Percentiles rank a stretch among this genome's conserved stretches.
Conservation (phyloP, 2,113 vertebrate genomes). For the Lepidothrix coronata region DNA sequence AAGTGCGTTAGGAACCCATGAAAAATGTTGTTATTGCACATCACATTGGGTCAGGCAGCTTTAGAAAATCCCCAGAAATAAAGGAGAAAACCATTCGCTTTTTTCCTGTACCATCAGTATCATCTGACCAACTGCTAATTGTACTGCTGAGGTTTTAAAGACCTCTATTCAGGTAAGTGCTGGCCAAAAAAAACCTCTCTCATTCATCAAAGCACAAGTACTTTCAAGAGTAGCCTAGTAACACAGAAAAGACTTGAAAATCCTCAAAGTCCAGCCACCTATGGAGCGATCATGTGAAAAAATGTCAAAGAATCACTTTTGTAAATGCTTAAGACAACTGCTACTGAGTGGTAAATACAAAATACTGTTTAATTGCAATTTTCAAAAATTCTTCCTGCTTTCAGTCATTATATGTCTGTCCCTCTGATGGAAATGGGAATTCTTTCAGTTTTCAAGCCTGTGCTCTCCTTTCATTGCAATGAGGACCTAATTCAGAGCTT, state of each 20-base stretch:
- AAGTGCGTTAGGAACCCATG: slow-evolving; percentile 39
- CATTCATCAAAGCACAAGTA: slow-evolving; percentile 60
- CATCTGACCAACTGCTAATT: slow-evolving; percentile 51
- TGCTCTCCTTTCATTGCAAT: slow-evolving; percentile 73
- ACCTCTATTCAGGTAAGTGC: slow-evolving; percentile 60
- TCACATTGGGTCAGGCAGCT: slow-evolving; percentile 15
- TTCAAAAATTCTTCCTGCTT: slow-evolving; percentile 73
- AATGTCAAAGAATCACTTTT: slow-evolving; percentile 68
- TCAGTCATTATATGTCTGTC: slow-evolving; percentile 75
- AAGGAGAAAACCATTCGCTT: slow-evolving; percentile 10
- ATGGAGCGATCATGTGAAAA: slow-evolving; percentile 64
- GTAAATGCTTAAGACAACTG: slow-evolving; percentile 70
- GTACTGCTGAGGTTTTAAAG: slow-evolving; percentile 48
- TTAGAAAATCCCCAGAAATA: slow-evolving; percentile 50
- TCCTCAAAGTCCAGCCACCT: slow-evolving; percentile 73
- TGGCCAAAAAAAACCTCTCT: neutral
- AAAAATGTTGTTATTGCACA: slow-evolving; percentile 49
- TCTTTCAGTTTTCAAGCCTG: slow-evolving; percentile 73
- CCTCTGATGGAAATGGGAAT: slow-evolving; percentile 69
- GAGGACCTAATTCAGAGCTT: slow-evolving; percentile 76
- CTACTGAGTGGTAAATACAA: slow-evolving; percentile 68
- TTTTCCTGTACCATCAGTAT: slow-evolving; percentile 48
- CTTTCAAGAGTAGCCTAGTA: slow-evolving; percentile 73
- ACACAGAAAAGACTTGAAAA: slow-evolving; percentile 73
- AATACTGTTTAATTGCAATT: slow-evolving; percentile 77